Evolutionary conservation across 2,797 vertebrate genomes (phyloP), one percentile per base, ranked within the genome.

Genomic region (Ibycter americanus): DNA sequence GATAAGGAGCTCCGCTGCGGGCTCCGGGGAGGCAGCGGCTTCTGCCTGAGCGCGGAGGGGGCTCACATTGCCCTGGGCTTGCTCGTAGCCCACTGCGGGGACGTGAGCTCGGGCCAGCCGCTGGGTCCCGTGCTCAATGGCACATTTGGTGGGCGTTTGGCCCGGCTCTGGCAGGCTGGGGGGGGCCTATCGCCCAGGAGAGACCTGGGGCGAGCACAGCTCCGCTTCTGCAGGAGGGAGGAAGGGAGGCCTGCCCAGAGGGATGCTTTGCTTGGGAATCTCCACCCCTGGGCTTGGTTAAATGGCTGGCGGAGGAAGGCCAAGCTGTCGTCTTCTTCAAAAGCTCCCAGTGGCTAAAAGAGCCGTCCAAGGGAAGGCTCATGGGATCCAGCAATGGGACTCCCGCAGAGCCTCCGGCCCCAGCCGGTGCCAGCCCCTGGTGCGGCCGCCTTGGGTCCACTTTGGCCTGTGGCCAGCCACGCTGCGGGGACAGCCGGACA

Each of bases 151-250:
- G 13, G 72, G 66, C 6, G 0, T 49, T 44, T 62, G 47, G 59
- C 62, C 26, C 49, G 4, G 74, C 29, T 40, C 40, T 4, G 0
- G 0, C 9, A 20, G 46, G 18, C 63, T 32, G 42, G 12, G 34
- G 58, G 34, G 4, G n/a, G 7, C 3, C 34, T 15, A 3, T 12
- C 0, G 1, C 17, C 2, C 9, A 1, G 66, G 76, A 83, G 34
- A 32, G 29, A 65, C 62, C 40, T 29, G 54, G 38, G 62, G 25
- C 5, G 4, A 42, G 89, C 26, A 15, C 34, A 46, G 62, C 72
- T 61, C 61, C 1, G 9, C 56, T 56, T 46, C n/a, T 2, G 0
- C 40, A 23, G 83, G 34, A 70, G 47, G 31, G 42, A 76, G 65
- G 34, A 61, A 65, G n/a, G 56, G 40, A 72, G 26, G 12, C 31